phyloP scores from a whole-genome alignment of 2,888 invertebrate species.

The Erpobdella octoculata region DNA sequence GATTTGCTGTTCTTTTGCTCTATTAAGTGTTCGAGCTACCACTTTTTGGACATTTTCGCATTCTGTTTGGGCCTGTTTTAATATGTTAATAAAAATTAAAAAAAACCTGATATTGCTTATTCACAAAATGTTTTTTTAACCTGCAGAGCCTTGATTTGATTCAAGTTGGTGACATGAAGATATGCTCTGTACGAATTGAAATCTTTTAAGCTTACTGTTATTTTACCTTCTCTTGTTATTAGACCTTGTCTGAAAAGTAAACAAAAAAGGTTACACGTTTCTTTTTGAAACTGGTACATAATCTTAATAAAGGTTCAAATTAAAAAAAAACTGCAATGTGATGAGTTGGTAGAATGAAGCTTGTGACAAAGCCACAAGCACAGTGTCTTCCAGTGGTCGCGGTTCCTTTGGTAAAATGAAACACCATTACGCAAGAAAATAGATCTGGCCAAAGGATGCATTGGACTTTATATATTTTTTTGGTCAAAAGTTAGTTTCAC shows the following conservation, averaged over 20 bases:
- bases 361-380: no score
- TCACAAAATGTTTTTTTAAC: background rate
- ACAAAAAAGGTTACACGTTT: background rate
- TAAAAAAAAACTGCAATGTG: no score
- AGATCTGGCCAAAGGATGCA: no score
- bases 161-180: constrained; percentile 25
- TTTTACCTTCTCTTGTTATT: constrained; percentile 27
- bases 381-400: no score
- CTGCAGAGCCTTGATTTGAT: constrained; percentile 22
- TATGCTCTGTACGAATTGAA: constrained; percentile 29
- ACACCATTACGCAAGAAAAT: no score
- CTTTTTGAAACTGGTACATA: background rate
- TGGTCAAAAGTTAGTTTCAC: no score
- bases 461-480: no score
- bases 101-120: background rate
- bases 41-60: constrained; percentile 18
- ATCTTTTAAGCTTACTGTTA: constrained; percentile 11
- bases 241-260: constrained; percentile 20
- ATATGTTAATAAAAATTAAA: background rate
- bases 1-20: background rate
- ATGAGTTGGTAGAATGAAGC: no score
- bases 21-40: constrained; percentile 5
- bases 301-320: background rate
- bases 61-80: constrained; percentile 19
- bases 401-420: no score